A percentile compares a stretch with the other conserved stretches of the same genome.
Evolutionary conservation across 2,797 vertebrate species (phyloP).

Genomic region (Cynodonichthys magdalenae): DNA sequence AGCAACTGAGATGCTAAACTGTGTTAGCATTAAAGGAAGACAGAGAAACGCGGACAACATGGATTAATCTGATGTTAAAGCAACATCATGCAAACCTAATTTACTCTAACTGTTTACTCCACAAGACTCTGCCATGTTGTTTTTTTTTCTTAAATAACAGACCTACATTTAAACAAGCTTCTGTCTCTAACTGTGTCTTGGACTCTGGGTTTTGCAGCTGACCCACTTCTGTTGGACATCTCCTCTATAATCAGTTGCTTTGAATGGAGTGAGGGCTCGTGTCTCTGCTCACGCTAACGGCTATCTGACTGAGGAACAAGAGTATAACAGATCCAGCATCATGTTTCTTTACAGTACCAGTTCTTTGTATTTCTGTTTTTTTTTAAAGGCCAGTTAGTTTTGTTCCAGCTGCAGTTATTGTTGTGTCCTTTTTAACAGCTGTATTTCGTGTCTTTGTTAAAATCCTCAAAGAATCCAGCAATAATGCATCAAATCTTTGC

Average conservation of each 20-base stretch:
- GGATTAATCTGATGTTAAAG: no score
- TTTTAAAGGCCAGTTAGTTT: conserved; percentile 22
- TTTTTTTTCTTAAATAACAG: no score
- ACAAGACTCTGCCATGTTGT: background rate
- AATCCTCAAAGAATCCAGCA: background rate
- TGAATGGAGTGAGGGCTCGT: conserved; percentile 36
- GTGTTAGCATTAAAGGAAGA: no score
- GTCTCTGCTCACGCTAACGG: conserved; percentile 42
- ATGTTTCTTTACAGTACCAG: conserved; percentile 36
- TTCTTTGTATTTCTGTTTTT: conserved; percentile 13
- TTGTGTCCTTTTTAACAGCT: background rate
- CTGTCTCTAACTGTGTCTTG: conserved; percentile 17
- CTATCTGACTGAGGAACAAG: conserved; percentile 58
- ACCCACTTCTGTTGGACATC: conserved; percentile 74
- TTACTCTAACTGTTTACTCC: conserved; percentile 13
- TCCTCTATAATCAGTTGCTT: conserved; percentile 54
- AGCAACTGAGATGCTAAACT: no score
- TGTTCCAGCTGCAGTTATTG: conserved; percentile 21
- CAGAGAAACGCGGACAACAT: no score
- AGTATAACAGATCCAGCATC: conserved; percentile 61
- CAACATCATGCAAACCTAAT: background rate
- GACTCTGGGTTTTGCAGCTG: conserved; percentile 47
- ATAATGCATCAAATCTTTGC: conserved; percentile 64
- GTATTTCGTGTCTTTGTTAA: background rate
- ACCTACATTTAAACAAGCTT: background rate